phyloP scores from a whole-genome alignment of 2,888 invertebrate genomes.

The Plagodis dolabraria region DNA sequence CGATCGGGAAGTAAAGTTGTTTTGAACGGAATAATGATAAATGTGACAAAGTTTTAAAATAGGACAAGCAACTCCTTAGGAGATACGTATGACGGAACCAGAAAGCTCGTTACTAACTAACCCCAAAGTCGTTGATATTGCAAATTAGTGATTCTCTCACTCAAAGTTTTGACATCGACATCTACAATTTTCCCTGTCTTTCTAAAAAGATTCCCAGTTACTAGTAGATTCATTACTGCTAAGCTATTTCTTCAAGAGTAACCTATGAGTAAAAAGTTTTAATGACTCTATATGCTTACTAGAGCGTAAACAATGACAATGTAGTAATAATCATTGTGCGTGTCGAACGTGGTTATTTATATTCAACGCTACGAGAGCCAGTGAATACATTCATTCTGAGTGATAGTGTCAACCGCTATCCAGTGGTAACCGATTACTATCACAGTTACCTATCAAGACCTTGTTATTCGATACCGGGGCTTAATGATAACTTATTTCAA shows the following conservation, averaged over 20 bases:
- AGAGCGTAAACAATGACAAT: conserved; percentile 63
- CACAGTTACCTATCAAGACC: conserved; percentile 45
- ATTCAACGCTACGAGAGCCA: conserved; percentile 48
- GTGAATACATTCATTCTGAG: conserved; percentile 65
- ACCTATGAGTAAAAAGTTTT: conserved; percentile 29
- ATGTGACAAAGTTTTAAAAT: not conserved
- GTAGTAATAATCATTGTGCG: conserved; percentile 54
- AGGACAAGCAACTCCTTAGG: not conserved
- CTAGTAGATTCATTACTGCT: too few relatives aligned
- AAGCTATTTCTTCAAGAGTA: conserved; percentile 21
- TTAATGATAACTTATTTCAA: conserved; percentile 31
- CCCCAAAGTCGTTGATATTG: too few relatives aligned
- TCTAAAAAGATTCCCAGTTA: too few relatives aligned
- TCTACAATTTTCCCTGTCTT: too few relatives aligned
- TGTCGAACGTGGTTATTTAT: conserved; percentile 56
- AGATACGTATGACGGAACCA: not conserved
- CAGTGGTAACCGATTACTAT: conserved; percentile 59
- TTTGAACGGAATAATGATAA: too few relatives aligned
- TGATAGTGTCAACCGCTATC: conserved; percentile 67
- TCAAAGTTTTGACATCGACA: too few relatives aligned
- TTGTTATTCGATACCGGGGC: conserved; percentile 25
- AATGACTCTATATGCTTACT: conserved; percentile 56
- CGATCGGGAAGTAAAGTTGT: conserved; percentile 1
- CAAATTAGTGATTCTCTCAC: too few relatives aligned
- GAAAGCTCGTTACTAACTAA: not conserved